phyloP scores from a whole-genome alignment of 2,888 invertebrate species.

The Coremacera marginata region DNA sequence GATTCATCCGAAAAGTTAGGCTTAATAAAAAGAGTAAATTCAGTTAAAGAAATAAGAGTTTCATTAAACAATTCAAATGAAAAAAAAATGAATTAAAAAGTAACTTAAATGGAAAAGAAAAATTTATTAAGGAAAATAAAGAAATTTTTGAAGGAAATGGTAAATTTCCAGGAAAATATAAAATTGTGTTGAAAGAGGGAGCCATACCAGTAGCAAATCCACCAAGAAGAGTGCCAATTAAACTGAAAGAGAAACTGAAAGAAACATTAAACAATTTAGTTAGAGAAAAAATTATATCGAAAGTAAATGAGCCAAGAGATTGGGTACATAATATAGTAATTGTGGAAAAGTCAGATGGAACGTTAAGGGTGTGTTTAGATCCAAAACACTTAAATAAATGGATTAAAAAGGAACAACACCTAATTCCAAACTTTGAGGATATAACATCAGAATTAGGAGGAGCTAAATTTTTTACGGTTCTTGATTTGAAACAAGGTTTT shows the following conservation, averaged over 20 bases:
- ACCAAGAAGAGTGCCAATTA: neutral
- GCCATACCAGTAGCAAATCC: neutral
- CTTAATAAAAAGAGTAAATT: neutral
- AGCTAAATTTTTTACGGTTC: neutral
- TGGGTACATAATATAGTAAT: neutral
- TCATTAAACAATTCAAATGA: too few relatives aligned
- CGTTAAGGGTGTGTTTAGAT: conserved; percentile 4
- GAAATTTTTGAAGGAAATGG: neutral
- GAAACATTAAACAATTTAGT: neutral
- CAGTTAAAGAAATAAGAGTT: neutral
- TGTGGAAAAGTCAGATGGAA: neutral
- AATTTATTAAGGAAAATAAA: neutral
- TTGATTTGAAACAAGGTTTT: conserved; percentile 7
- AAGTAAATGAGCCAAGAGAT: conserved; percentile 2
- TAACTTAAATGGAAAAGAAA: neutral
- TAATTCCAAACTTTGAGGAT: neutral
- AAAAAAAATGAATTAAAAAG: neutral
- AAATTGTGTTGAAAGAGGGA: neutral
- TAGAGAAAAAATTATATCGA: neutral
- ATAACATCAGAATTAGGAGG: neutral
- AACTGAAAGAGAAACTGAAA: neutral
- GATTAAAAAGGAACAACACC: neutral
- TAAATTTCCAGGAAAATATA: neutral
- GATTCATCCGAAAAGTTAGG: neutral
- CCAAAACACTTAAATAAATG: neutral